Percentiles rank a stretch among this genome's conserved stretches.
phyloP scores from a whole-genome alignment of 2,113 vertebrate genomes.

The Symphodus melops region DNA sequence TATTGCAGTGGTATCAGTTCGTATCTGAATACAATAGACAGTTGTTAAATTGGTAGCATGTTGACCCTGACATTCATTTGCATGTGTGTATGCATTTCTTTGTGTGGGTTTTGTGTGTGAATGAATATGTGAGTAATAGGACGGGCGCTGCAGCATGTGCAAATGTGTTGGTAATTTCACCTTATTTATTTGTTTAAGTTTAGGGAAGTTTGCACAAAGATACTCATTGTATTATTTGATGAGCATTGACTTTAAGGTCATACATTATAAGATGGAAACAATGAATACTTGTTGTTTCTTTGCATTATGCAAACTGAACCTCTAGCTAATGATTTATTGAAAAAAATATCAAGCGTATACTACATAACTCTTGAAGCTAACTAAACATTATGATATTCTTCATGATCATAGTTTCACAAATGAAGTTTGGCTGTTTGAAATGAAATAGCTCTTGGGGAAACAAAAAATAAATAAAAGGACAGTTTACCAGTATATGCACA shows the following conservation, averaged over 20 bases:
- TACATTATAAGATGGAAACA: not conserved
- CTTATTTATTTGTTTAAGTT: conserved; percentile 75
- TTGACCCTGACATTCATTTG: conserved; percentile 55
- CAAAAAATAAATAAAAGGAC: too few relatives aligned
- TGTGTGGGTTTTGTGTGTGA: conserved; percentile 1
- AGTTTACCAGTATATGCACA: too few relatives aligned
- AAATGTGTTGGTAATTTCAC: conserved; percentile 66
- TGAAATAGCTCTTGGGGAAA: not conserved
- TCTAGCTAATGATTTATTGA: not conserved
- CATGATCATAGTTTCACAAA: not conserved
- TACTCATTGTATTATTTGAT: conserved; percentile 10
- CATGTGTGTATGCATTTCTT: conserved; percentile 44
- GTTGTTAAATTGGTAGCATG: conserved; percentile 4
- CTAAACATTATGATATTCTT: not conserved
- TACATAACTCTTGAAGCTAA: not conserved
- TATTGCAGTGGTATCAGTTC: conserved; percentile 36
- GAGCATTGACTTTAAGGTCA: conserved; percentile 18
- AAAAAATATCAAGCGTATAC: too few relatives aligned
- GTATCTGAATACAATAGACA: conserved; percentile 56
- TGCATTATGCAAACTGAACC: not conserved
- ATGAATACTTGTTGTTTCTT: not conserved
- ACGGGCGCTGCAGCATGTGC: conserved; percentile 48
- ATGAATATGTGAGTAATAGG: not conserved
- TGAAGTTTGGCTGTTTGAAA: not conserved
- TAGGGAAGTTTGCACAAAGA: conserved; percentile 57